These are phyloP conservation scores for Tympanoctomys barrerae DNA, from an alignment of 2,797 vertebrate genomes.

Conservation along the genomic window DNA sequence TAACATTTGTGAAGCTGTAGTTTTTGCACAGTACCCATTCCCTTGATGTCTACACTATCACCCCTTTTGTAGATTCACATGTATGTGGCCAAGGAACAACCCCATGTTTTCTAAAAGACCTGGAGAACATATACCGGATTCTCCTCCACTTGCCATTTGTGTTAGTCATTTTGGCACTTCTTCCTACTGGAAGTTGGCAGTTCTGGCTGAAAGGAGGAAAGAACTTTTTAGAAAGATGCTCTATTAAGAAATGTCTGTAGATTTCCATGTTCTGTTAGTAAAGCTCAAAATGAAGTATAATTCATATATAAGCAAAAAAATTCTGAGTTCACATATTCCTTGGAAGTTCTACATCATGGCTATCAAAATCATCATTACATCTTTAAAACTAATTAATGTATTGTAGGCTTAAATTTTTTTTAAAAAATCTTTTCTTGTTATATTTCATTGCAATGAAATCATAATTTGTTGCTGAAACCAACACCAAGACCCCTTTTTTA, in stretches of 20 bases:
- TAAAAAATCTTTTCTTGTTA: slow-evolving; percentile 11
- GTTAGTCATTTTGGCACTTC: too few species aligned
- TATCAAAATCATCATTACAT: slow-evolving; percentile 66
- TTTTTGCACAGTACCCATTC: too few species aligned
- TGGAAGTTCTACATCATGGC: background rate
- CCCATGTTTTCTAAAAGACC: too few species aligned
- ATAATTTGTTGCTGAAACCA: slow-evolving; percentile 46
- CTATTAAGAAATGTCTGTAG: slow-evolving; percentile 52
- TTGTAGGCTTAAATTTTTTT: slow-evolving; percentile 18
- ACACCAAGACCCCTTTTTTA: background rate
- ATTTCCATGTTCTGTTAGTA: slow-evolving; percentile 59
- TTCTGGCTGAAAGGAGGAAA: too few species aligned
- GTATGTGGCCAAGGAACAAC: too few species aligned
- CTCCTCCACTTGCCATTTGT: too few species aligned
- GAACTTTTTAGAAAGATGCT: background rate
- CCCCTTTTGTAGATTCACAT: too few species aligned
- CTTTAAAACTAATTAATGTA: slow-evolving; percentile 63
- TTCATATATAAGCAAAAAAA: slow-evolving; percentile 70
- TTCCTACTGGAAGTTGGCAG: too few species aligned
- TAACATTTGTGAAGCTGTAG: too few species aligned
- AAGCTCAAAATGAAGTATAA: slow-evolving; percentile 55
- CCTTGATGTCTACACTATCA: too few species aligned
- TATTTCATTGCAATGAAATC: slow-evolving; percentile 13
- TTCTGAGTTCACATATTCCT: slow-evolving; percentile 54
- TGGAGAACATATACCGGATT: too few species aligned